phyloP scores from a whole-genome alignment of 92 coral and sea anemone species.

The Parazoanthus atlanticus region DNA sequence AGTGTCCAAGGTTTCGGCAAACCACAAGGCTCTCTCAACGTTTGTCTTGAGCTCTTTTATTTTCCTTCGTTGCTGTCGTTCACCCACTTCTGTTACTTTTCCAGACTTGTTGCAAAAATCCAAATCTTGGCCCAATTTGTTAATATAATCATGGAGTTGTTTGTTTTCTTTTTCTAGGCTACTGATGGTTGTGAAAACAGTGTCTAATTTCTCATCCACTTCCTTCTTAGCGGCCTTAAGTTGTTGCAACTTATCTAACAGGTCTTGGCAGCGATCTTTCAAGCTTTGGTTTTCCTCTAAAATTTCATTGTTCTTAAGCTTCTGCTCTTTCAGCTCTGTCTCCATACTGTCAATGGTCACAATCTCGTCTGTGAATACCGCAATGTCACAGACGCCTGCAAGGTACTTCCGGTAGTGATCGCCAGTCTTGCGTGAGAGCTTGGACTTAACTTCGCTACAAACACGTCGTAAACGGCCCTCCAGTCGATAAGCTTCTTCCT shows the following conservation, averaged over 20 bases:
- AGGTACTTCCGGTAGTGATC: not conserved
- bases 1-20: slow-evolving; percentile 59
- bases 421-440: slow-evolving; percentile 41
- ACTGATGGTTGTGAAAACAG: not conserved
- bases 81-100: slow-evolving; percentile 48
- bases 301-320: slow-evolving; percentile 30
- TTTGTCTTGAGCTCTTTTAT: slow-evolving; percentile 62
- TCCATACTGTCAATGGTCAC: slow-evolving; percentile 44
- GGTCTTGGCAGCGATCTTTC: slow-evolving; percentile 24
- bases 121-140: slow-evolving; percentile 34
- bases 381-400: slow-evolving; percentile 18
- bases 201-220: slow-evolving; percentile 35
- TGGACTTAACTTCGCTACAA: slow-evolving; percentile 40
- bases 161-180: slow-evolving; percentile 40
- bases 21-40: slow-evolving; percentile 70
- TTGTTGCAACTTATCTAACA: slow-evolving; percentile 17
- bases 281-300: slow-evolving; percentile 33
- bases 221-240: slow-evolving; percentile 37
- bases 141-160: slow-evolving; percentile 31
- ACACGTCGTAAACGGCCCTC: slow-evolving; percentile 42
- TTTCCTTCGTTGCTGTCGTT: slow-evolving; percentile 57
- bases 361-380: slow-evolving; percentile 40
- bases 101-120: slow-evolving; percentile 45
- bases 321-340: slow-evolving; percentile 11
- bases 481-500: slow-evolving; percentile 27